These are phyloP conservation scores for Brachyhypopomus occidentalis DNA, from an alignment of 2,113 vertebrate genomes.

Conservation along the genomic window DNA sequence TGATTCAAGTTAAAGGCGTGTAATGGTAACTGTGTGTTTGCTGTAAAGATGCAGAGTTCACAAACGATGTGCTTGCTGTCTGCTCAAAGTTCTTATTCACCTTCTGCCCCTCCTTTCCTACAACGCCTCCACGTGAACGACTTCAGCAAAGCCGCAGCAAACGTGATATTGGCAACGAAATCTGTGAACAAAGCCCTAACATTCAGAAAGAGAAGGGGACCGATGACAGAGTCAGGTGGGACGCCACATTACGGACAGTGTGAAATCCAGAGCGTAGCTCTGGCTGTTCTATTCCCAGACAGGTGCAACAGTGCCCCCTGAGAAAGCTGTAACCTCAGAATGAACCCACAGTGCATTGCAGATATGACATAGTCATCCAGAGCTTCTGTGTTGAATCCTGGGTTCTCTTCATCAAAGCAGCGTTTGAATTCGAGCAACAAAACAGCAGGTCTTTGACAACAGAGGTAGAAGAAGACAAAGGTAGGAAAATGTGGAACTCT, in stretches of 20 bases:
- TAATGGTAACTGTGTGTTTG: neutral
- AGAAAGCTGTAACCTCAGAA: conserved; percentile 69
- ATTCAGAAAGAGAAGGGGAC: neutral
- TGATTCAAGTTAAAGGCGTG: neutral
- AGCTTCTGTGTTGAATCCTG: conserved; percentile 33
- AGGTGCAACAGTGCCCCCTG: conserved; percentile 66
- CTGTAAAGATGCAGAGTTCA: neutral
- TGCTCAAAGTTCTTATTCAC: conserved; percentile 8
- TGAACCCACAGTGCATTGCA: conserved; percentile 69
- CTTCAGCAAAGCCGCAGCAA: neutral
- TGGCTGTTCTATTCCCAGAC: conserved; percentile 59
- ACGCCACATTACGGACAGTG: conserved; percentile 56
- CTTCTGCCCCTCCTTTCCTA: neutral
- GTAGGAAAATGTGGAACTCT: conserved; percentile 52
- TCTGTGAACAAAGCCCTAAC: conserved; percentile 37
- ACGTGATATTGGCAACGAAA: conserved; percentile 28
- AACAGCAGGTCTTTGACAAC: conserved; percentile 52
- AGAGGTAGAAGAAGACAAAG: conserved; percentile 48
- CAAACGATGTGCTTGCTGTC: neutral
- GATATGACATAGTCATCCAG: conserved; percentile 71
- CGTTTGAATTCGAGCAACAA: conserved; percentile 52
- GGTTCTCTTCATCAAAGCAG: conserved; percentile 43
- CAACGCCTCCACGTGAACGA: neutral
- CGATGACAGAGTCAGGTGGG: conserved; percentile 36
- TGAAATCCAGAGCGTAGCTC: conserved; percentile 59